Conservation (phyloP, 2,113 vertebrate species). For the Cyphomyrus discorhynchus region DNA sequence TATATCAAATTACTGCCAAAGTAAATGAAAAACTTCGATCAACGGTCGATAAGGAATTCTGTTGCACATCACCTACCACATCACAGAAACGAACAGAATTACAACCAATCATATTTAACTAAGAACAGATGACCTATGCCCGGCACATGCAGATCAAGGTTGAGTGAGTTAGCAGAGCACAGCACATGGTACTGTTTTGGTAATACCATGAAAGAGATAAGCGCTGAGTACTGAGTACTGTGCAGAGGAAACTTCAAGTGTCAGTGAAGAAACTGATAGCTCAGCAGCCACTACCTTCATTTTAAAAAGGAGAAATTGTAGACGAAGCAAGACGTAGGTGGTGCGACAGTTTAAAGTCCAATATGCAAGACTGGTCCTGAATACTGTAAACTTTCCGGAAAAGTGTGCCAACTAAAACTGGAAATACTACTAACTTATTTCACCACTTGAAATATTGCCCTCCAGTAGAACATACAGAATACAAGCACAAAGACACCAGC, state of each 20-base stretch:
- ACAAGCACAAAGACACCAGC: not conserved
- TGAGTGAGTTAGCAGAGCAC: not conserved
- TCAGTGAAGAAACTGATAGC: not conserved
- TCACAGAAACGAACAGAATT: not conserved
- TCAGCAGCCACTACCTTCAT: not conserved
- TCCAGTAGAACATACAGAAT: not conserved
- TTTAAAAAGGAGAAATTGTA: not conserved
- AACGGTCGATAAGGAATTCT: not conserved
- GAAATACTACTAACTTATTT: not conserved
- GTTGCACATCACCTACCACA: not conserved
- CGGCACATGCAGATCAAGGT: not conserved
- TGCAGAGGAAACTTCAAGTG: not conserved
- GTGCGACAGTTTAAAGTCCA: not conserved
- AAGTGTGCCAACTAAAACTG: not conserved
- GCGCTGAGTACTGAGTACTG: no score
- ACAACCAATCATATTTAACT: not conserved
- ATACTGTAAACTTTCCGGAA: not conserved
- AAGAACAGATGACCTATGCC: not conserved
- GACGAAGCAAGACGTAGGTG: not conserved
- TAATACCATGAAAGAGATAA: not conserved
- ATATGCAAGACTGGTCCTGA: not conserved
- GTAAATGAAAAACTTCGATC: not conserved
- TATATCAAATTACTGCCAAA: not conserved
- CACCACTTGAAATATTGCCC: not conserved
- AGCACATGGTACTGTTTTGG: not conserved